Percentiles rank a stretch among this genome's conserved stretches.
These are phyloP conservation scores for Siniperca chuatsi DNA, from an alignment of 2,113 vertebrate species.

Conservation along the genomic window DNA sequence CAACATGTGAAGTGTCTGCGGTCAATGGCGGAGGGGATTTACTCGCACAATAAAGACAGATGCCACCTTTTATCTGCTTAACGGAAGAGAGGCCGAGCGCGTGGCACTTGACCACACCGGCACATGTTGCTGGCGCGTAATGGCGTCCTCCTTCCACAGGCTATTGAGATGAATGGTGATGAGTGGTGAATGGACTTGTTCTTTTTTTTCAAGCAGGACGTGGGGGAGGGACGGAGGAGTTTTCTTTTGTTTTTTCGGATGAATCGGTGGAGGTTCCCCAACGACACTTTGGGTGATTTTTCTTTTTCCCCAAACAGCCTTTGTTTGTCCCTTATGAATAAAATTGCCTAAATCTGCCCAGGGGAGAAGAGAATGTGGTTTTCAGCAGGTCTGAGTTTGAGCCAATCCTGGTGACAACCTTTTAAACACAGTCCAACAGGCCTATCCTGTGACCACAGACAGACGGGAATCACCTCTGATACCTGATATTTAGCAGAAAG, in stretches of 20 bases:
- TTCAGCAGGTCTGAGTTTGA: conserved; percentile 11
- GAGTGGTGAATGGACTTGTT: conserved; percentile 32
- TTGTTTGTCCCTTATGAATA: conserved; percentile 43
- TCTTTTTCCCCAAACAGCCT: conserved; percentile 17
- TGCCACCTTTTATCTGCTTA: conserved; percentile 78
- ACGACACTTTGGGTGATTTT: conserved; percentile 13
- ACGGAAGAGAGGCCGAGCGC: conserved; percentile 73
- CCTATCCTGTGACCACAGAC: not conserved
- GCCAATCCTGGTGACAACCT: not conserved
- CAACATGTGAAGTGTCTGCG: conserved; percentile 75
- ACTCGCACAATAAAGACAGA: conserved; percentile 77
- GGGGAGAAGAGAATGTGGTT: not conserved
- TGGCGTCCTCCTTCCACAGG: conserved; percentile 42
- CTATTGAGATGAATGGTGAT: conserved; percentile 47
- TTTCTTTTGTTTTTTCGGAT: not conserved
- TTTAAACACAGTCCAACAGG: conserved; percentile 1
- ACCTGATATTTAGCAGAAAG: not conserved
- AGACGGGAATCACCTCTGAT: not conserved
- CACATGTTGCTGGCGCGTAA: conserved; percentile 45
- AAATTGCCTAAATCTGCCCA: not conserved
- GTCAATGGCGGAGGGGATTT: conserved; percentile 68
- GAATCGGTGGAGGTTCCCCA: conserved; percentile 26
- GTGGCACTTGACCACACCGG: conserved; percentile 67
- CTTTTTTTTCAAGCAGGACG: conserved; percentile 15
- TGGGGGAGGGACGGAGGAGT: conserved; percentile 19